Conservation (phyloP, 2,888 invertebrate genomes). For the Eristalinus sepulchralis region DNA sequence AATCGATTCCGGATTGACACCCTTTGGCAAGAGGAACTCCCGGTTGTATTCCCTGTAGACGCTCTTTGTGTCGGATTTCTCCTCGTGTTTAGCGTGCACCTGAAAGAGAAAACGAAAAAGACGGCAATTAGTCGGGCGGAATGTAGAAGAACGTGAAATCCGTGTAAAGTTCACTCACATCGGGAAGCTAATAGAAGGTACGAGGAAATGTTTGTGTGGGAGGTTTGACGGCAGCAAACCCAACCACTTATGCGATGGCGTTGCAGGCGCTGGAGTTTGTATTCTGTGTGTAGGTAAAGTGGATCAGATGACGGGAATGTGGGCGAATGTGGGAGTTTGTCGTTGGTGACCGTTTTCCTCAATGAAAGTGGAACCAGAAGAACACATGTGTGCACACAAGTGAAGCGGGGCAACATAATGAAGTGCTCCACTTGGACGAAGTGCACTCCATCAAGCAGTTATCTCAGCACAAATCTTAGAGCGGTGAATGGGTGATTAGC, state of each 20-base stretch:
- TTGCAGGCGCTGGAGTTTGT: not conserved
- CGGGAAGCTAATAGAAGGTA: slow-evolving; percentile 11
- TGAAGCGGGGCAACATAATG: not conserved
- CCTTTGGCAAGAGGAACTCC: slow-evolving; percentile 97
- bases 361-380: not conserved
- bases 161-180: slow-evolving; percentile 22
- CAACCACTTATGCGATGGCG: no score
- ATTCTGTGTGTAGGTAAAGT: slow-evolving; percentile 29
- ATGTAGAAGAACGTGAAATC: not conserved
- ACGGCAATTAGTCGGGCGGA: slow-evolving; percentile 8
- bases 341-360: not conserved
- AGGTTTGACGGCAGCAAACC: not conserved
- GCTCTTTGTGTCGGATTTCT: slow-evolving; percentile 97
- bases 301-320: slow-evolving; percentile 21
- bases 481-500: slow-evolving; percentile 1
- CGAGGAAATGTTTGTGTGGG: not conserved
- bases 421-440: not conserved
- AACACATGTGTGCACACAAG: not conserved
- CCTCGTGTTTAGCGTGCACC: slow-evolving; percentile 99
- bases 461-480: not conserved
- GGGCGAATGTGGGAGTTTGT: not conserved
- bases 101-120: slow-evolving; percentile 81
- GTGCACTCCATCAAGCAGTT: not conserved
- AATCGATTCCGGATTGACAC: slow-evolving; percentile 97
- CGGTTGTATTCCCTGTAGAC: slow-evolving; percentile 99